A percentile compares a stretch with the other conserved stretches of the same genome.
Evolutionary conservation across 2,113 vertebrate species (phyloP).

Genomic region (Pelecanus crispus): DNA sequence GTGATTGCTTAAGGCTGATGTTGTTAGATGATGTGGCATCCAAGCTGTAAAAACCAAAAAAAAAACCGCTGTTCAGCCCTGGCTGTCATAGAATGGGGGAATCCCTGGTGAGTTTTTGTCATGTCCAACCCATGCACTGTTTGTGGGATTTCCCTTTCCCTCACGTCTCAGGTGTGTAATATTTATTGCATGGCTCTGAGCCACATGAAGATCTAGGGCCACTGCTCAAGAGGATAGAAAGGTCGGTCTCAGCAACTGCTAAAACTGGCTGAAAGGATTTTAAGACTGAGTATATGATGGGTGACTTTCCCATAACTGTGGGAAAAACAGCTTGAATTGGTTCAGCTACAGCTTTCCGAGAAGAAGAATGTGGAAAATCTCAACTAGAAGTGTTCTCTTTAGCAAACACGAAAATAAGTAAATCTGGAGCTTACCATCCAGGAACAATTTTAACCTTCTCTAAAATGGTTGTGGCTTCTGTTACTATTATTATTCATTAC

Average conservation of each 20-base stretch:
- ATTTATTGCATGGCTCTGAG: background rate
- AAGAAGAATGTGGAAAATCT: background rate
- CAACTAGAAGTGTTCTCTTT: background rate
- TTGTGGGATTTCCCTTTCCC: background rate
- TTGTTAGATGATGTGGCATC: background rate
- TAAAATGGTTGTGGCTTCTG: background rate
- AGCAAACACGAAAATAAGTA: background rate
- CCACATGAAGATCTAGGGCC: background rate
- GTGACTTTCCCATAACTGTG: background rate
- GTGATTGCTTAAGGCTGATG: background rate
- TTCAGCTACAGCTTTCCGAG: background rate
- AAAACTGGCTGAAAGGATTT: background rate
- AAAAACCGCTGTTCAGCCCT: background rate
- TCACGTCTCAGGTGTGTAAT: background rate
- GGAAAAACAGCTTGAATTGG: background rate
- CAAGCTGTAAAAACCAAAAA: background rate
- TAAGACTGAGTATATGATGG: background rate
- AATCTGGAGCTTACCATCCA: background rate
- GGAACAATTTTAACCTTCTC: background rate
- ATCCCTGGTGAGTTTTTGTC: background rate
- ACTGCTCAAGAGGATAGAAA: background rate
- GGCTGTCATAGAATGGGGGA: background rate
- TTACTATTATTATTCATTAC: background rate
- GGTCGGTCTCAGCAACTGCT: background rate
- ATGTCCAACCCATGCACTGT: background rate